These are phyloP conservation scores for Oophaga pumilio DNA, from an alignment of 2,113 vertebrate genomes.

Conservation along the genomic window DNA sequence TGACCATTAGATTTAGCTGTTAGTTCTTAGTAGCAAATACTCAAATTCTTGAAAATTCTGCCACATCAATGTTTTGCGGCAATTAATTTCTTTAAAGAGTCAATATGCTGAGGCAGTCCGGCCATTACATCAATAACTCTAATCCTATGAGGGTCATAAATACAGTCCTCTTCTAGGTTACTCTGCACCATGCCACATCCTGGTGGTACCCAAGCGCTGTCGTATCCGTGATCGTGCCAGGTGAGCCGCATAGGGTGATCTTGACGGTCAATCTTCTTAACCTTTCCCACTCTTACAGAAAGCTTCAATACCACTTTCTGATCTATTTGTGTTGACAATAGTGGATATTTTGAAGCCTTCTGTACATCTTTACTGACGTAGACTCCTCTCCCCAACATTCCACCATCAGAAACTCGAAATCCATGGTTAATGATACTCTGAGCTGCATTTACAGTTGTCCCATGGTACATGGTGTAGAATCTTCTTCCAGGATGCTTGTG, in stretches of 20 bases:
- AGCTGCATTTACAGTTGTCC: slow-evolving; percentile 60
- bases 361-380: slow-evolving; percentile 61
- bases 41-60: background rate
- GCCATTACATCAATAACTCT: background rate
- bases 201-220: slow-evolving; percentile 48
- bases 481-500: background rate
- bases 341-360: slow-evolving; percentile 40
- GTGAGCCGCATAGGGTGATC: slow-evolving; percentile 38
- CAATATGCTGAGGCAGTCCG: background rate
- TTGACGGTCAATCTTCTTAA: slow-evolving; percentile 37
- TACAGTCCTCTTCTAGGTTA: slow-evolving; percentile 36
- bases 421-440: slow-evolving; percentile 65
- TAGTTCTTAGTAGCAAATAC: background rate
- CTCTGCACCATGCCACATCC: slow-evolving; percentile 30
- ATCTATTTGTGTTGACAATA: too few species aligned
- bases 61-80: background rate
- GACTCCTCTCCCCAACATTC: slow-evolving; percentile 72
- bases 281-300: slow-evolving; percentile 29
- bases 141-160: slow-evolving; percentile 47
- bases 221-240: slow-evolving; percentile 52
- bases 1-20: too few species aligned
- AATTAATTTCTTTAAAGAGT: background rate
- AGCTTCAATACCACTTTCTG: slow-evolving; percentile 40
- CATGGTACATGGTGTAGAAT: slow-evolving; percentile 62
- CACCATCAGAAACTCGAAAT: slow-evolving; percentile 64